These are phyloP conservation scores for Idaea straminata DNA, from an alignment of 2,888 invertebrate species.

Conservation along the genomic window DNA sequence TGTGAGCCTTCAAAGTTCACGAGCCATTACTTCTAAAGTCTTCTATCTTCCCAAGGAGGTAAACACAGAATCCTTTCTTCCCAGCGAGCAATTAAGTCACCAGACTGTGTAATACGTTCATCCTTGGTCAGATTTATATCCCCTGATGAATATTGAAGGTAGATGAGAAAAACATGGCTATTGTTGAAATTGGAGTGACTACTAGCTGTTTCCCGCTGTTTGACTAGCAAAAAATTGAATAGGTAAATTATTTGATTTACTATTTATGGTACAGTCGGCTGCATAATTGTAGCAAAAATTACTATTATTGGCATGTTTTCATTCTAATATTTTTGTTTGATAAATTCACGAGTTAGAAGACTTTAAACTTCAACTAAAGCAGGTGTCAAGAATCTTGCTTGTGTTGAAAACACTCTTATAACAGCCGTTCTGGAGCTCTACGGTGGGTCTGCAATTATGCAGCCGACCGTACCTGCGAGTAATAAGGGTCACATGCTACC, in stretches of 20 bases:
- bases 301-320: no score
- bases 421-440: no score
- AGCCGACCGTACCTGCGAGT: no score
- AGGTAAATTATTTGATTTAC: background rate
- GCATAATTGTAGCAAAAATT: no score
- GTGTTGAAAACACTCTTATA: no score
- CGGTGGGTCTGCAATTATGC: no score
- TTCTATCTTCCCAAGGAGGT: background rate
- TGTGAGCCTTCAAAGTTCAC: background rate
- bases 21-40: conserved; percentile 9
- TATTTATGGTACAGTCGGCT: no score
- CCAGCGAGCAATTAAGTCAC: conserved; percentile 34
- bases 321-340: no score
- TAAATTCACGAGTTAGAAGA: no score
- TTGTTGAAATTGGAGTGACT: background rate
- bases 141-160: conserved; percentile 5
- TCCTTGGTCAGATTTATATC: conserved; percentile 21
- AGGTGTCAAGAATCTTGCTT: no score
- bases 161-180: background rate
- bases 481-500: no score
- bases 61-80: conserved; percentile 1
- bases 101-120: conserved; percentile 42
- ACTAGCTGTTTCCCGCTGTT: background rate
- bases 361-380: no score
- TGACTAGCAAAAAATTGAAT: background rate